Conservation (phyloP, 1,140 invertebrate genomes). For the Ridgeia piscesae region DNA sequence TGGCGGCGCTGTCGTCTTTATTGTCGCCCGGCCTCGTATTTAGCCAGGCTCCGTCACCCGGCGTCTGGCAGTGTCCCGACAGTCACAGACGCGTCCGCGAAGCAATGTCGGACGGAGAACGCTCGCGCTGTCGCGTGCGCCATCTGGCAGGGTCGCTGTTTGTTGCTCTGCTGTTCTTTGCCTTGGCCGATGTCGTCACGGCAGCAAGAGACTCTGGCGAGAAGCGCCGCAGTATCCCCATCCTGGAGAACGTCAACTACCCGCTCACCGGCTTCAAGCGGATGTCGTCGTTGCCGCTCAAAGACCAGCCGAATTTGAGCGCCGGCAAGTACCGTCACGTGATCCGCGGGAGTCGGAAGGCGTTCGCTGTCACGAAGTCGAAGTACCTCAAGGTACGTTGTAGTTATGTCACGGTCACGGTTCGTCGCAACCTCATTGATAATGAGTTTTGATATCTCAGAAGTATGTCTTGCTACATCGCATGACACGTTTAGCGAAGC, state of each 20-base stretch:
- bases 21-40: not conserved
- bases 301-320: constrained; percentile 13
- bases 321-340: not conserved
- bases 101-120: not conserved
- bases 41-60: not conserved
- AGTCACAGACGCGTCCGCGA: not conserved
- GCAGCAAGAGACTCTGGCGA: not conserved
- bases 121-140: not conserved
- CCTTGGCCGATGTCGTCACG: not conserved
- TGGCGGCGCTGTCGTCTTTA: constrained; percentile 3
- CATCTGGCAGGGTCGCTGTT: not conserved
- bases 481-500: not conserved
- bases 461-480: too few species aligned
- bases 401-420: not conserved
- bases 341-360: not conserved
- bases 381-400: not conserved
- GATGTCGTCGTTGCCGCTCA: not conserved
- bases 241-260: not conserved
- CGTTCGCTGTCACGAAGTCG: constrained; percentile 8
- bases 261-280: not conserved
- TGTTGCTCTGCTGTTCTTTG: not conserved
- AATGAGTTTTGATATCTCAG: too few species aligned
- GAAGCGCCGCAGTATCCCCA: not conserved
- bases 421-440: not conserved
- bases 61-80: not conserved